phyloP scores from a whole-genome alignment of 2,797 vertebrate species.

The Pteropus rufus region DNA sequence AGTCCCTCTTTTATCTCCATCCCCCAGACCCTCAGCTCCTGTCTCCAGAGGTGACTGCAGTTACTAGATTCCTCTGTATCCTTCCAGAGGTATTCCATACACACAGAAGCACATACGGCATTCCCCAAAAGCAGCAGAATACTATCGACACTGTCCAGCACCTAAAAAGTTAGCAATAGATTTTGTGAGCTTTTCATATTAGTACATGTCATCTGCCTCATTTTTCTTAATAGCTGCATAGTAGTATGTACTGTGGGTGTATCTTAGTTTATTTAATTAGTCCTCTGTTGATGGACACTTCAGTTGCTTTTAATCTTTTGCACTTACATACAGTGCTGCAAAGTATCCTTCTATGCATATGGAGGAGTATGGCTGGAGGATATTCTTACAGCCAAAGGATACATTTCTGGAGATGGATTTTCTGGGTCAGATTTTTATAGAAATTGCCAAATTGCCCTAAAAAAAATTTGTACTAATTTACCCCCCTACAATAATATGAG shows the following conservation, averaged over 20 bases:
- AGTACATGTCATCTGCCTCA: background rate
- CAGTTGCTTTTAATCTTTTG: background rate
- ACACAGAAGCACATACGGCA: fast-evolving
- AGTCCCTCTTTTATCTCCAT: background rate
- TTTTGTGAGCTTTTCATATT: background rate
- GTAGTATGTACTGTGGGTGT: background rate
- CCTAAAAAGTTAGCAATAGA: background rate
- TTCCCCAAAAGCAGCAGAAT: background rate
- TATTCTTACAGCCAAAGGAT: background rate
- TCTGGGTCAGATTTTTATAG: background rate
- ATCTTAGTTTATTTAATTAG: background rate
- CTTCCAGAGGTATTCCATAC: background rate
- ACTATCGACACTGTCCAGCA: background rate
- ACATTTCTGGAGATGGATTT: background rate
- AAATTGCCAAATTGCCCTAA: background rate
- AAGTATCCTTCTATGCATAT: background rate
- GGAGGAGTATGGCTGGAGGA: background rate
- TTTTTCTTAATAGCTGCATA: background rate
- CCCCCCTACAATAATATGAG: background rate
- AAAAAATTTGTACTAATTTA: background rate
- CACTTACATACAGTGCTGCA: background rate
- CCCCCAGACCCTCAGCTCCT: background rate
- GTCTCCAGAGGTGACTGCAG: background rate
- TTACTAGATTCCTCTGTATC: background rate
- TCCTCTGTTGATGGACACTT: background rate